Conservation (phyloP, 2,113 vertebrate species). For the Rhinoderma darwinii region DNA sequence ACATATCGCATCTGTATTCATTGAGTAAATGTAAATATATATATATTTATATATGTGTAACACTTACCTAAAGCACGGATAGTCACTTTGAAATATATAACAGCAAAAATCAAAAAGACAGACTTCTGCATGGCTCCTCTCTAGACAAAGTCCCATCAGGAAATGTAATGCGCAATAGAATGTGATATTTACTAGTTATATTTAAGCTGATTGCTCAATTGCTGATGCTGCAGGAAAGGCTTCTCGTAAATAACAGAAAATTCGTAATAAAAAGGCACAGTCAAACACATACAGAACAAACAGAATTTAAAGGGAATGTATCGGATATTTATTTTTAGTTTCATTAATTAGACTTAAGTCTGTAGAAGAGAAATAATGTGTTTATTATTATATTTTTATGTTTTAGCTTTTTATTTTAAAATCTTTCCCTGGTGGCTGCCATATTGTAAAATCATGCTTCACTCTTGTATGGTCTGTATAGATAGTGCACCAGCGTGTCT, state of each 20-base stretch:
- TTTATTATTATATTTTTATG: too few species aligned
- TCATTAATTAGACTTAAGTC: too few species aligned
- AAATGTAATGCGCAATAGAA: neutral
- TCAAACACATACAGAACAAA: neutral
- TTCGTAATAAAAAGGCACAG: neutral
- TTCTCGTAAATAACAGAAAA: neutral
- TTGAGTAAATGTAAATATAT: too few species aligned
- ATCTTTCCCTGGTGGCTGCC: too few species aligned
- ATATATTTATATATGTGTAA: too few species aligned
- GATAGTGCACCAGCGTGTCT: too few species aligned
- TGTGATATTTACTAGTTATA: neutral
- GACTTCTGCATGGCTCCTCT: neutral
- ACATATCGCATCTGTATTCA: too few species aligned
- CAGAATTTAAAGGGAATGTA: neutral
- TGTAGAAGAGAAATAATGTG: too few species aligned
- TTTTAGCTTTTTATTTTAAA: too few species aligned
- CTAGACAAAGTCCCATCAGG: neutral
- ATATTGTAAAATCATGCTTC: too few species aligned
- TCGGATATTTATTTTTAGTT: too few species aligned
- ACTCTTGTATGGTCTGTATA: too few species aligned
- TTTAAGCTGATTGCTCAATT: neutral
- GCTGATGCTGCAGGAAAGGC: neutral
- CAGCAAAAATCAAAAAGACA: neutral
- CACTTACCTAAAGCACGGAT: conserved; percentile 15
- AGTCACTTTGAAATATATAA: neutral